Conservation (phyloP, 2,113 vertebrate species). For the Rallus limicola region DNA sequence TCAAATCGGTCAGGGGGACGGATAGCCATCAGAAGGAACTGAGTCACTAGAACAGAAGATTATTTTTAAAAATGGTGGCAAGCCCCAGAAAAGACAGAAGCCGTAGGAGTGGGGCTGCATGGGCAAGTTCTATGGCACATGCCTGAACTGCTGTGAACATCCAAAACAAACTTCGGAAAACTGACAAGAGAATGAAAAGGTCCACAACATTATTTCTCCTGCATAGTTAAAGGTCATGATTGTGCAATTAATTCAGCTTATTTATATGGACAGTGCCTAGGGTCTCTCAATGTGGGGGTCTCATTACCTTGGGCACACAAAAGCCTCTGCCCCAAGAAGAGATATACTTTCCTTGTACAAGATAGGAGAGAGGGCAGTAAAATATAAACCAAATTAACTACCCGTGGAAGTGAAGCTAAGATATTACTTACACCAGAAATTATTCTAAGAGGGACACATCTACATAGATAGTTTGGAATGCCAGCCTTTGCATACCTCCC, state of each 20-base stretch:
- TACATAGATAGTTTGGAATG: background rate
- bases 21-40: background rate
- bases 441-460: background rate
- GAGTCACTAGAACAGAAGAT: background rate
- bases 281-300: background rate
- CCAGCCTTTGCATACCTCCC: background rate
- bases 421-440: background rate
- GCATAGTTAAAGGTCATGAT: background rate
- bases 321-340: background rate
- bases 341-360: background rate
- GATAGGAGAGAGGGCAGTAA: background rate
- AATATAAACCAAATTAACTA: background rate
- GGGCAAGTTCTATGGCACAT: background rate
- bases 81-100: background rate
- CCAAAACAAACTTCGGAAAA: conserved; percentile 34
- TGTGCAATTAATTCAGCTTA: background rate
- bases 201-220: conserved; percentile 1
- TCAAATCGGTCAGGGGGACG: background rate
- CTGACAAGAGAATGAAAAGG: background rate
- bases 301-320: background rate
- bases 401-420: background rate
- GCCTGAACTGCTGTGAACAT: background rate
- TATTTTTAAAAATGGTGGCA: background rate
- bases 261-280: conserved; percentile 17
- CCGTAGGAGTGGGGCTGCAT: background rate